phyloP scores from a whole-genome alignment of 2,888 invertebrate species.

The Epirrita christyi region DNA sequence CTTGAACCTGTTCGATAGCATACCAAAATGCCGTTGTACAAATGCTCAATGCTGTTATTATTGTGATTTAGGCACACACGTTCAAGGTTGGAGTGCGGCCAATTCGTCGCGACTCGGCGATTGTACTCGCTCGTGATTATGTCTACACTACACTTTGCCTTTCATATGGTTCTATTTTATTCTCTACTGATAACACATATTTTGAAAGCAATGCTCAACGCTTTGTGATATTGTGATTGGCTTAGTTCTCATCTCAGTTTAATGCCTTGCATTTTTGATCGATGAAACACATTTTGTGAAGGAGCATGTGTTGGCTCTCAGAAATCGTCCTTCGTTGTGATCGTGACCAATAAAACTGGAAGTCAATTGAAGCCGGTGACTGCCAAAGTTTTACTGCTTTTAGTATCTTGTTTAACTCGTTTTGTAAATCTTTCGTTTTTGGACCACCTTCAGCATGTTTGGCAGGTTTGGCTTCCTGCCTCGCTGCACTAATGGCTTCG shows the following conservation, averaged over 20 bases:
- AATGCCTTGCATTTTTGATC: too few species aligned
- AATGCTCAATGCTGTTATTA: conserved; percentile 24
- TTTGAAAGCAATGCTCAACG: too few species aligned
- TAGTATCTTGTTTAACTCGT: conserved; percentile 20
- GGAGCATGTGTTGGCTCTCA: too few species aligned
- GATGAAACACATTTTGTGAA: too few species aligned
- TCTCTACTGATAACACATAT: neutral
- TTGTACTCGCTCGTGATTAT: conserved; percentile 4
- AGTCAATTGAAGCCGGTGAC: neutral
- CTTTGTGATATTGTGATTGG: too few species aligned
- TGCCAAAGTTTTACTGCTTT: conserved; percentile 7
- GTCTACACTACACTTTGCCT: conserved; percentile 3
- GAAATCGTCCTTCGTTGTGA: neutral
- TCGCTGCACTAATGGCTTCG: conserved; percentile 25
- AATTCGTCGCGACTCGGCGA: conserved; percentile 31
- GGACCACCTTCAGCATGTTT: conserved; percentile 15
- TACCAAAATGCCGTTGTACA: conserved; percentile 26
- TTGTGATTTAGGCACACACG: conserved; percentile 40
- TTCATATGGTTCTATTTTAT: too few species aligned
- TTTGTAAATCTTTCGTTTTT: conserved; percentile 22
- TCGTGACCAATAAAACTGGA: neutral
- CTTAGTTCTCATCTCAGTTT: too few species aligned
- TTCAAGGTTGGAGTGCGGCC: conserved; percentile 45
- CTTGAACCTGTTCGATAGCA: conserved; percentile 38
- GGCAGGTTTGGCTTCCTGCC: conserved; percentile 27